Conservation (phyloP, 2,797 vertebrate species). For the Sebastes paucispinis region DNA sequence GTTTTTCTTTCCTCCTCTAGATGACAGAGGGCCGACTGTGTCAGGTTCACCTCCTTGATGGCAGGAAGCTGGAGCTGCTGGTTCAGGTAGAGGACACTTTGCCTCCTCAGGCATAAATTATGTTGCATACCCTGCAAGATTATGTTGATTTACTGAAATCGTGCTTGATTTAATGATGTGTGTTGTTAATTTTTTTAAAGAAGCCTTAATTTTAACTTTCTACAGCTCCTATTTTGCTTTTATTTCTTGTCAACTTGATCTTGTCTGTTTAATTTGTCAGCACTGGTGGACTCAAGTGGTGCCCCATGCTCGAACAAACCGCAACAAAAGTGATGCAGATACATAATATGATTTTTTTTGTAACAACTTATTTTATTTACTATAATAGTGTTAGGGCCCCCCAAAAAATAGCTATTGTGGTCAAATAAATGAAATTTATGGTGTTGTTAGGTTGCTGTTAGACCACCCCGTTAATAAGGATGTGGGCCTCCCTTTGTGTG, state of each 20-base stretch:
- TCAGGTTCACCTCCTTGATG: conserved; percentile 94
- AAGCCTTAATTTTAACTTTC: background rate
- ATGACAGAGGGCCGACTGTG: conserved; percentile 97
- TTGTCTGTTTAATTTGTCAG: background rate
- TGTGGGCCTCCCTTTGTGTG: too few species aligned
- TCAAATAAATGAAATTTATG: too few species aligned
- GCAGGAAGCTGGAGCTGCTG: conserved; percentile 94
- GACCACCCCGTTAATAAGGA: too few species aligned
- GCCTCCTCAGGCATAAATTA: background rate
- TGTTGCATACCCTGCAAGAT: background rate
- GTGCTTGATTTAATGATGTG: background rate
- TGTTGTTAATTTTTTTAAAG: background rate
- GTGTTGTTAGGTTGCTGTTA: too few species aligned
- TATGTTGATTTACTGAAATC: background rate
- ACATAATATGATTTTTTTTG: too few species aligned
- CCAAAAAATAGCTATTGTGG: too few species aligned
- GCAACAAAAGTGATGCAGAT: too few species aligned
- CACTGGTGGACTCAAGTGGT: too few species aligned
- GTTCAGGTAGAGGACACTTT: conserved; percentile 88
- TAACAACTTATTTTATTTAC: too few species aligned
- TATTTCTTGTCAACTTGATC: background rate
- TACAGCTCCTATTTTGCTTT: background rate
- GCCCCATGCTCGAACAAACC: too few species aligned
- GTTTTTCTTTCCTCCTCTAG: conserved; percentile 71
- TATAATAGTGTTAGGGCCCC: too few species aligned